Conservation (phyloP, 2,888 invertebrate species). For the Cerastis rubricosa region DNA sequence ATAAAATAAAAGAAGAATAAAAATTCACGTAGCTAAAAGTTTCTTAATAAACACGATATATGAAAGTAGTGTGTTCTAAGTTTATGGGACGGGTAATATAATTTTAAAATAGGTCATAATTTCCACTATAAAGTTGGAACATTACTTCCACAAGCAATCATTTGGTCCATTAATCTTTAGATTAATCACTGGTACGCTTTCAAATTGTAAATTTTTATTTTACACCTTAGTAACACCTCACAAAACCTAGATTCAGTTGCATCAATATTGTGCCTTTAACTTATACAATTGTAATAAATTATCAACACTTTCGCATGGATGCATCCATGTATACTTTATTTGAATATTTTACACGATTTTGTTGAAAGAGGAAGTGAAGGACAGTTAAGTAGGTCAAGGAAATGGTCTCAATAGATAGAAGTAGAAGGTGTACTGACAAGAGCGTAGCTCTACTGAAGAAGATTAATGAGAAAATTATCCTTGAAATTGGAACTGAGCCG, state of each 20-base stretch:
- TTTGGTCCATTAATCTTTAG: slow-evolving; percentile 13
- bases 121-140: slow-evolving; percentile 18
- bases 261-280: neutral
- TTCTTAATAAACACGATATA: slow-evolving; percentile 7
- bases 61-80: slow-evolving; percentile 25
- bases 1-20: neutral
- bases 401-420: neutral
- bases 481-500: neutral
- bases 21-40: slow-evolving; percentile 13
- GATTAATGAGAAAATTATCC: slow-evolving; percentile 5
- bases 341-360: neutral
- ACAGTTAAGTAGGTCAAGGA: neutral
- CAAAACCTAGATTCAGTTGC: neutral
- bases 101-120: slow-evolving; percentile 27
- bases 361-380: neutral
- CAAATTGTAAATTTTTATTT: neutral
- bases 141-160: slow-evolving; percentile 1
- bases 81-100: neutral
- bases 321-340: neutral
- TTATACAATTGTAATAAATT: neutral
- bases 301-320: neutral
- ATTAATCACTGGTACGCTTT: slow-evolving; percentile 12
- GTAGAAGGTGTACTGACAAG: neutral
- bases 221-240: neutral
- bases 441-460: slow-evolving; percentile 1